Base-by-base conservation (phyloP, 1,140 invertebrate genomes). In the Drosophila baimaii region DNA sequence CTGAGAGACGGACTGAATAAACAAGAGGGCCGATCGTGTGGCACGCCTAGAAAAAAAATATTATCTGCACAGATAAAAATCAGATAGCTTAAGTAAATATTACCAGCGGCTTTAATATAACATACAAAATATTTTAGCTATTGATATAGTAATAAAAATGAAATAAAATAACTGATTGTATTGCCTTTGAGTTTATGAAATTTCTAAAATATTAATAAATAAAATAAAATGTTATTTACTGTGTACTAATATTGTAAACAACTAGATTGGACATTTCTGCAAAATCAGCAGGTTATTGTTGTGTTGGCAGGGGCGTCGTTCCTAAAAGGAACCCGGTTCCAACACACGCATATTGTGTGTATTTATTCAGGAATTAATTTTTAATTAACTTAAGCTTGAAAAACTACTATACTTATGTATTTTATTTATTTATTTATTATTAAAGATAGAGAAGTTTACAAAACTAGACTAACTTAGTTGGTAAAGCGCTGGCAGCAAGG, bases 1-100 rank as follows among this genome's bases (percentile, higher is more conserved):
- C 25, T 13, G 29, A n/a, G 31, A 54, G n/a, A 15, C 55, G 29
- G 17, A 27, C 10, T 7, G 13, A 39, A 39, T 23, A 27, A 63
- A 37, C 31, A 39, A 39, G 46, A 54, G 29, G 25, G 33, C 1
- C 33, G 59, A 57, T 58, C 51, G 59, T 25, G 19, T 63, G 33
- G 52, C 59, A 57, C 31, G 49, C 23, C 59, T 29, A 58, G 52
- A 39, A 63, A 62, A n/a, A n/a, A 62, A n/a, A n/a, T 5, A 39
- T n/a, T 63, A 27, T 58, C 10, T 63, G 15, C 59, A 63, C 54
- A 5, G 29, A 58, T 37, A 63, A 63, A 58, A 61, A 25, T 33
- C 12, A 19, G 49, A 12, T 15, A 5, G 17, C 0, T 10, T 0
- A 15, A 15, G 5, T 21, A 21, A 5, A 33, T 5, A 15, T 15